Base-by-base conservation (phyloP, 2,888 invertebrate species). In the Melanostoma mellinum region DNA sequence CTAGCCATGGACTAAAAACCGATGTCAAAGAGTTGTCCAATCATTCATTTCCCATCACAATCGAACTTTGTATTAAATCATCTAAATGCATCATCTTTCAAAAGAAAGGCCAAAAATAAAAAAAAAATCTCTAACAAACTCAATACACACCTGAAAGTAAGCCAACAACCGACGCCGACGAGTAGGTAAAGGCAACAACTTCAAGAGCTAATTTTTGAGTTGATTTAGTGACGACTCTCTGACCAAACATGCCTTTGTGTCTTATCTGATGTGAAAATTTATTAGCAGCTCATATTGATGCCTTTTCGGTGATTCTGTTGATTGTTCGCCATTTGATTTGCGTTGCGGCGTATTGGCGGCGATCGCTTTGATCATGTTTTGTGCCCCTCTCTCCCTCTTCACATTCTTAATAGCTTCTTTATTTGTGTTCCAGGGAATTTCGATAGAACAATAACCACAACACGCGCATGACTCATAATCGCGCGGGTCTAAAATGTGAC, bases 201-300 rank as follows among this genome's bases (percentile, higher is more conserved):
- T 75, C 68, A 76, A 69, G 60, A 72, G 30, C 76, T 72, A 81
- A 82, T 78, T 82, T 77, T 30, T 63, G 40, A 44, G 55, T 73
- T 82, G 77, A 82, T 82, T 82, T 82, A 82, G 60, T 73, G 72
- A 56, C 68, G 81, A 68, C 68, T 61, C 71, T 55, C 20, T 60
- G 35, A 30, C 55, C 36, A 46, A 48, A 61, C 48, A 10, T 48
- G 36, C 46, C 48, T 61, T 30, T 3, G 48, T 20, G 20, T 63
- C 73, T 82, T 82, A 82, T 82, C 82, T 78, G 82, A 82, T 82
- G 78, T 56, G 65, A 69, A 63, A 82, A 82, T 82, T 82, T 82
- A 82, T 82, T 78, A 82, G 78, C 78, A 78, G 52, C 78, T 82
- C 58, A 82, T 73, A 82, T 82, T 82, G 78, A 82, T 78, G 82